A percentile compares a stretch with the other conserved stretches of the same genome.
These are phyloP conservation scores for Tinea pellionella DNA, from an alignment of 2,888 invertebrate species.

Conservation along the genomic window DNA sequence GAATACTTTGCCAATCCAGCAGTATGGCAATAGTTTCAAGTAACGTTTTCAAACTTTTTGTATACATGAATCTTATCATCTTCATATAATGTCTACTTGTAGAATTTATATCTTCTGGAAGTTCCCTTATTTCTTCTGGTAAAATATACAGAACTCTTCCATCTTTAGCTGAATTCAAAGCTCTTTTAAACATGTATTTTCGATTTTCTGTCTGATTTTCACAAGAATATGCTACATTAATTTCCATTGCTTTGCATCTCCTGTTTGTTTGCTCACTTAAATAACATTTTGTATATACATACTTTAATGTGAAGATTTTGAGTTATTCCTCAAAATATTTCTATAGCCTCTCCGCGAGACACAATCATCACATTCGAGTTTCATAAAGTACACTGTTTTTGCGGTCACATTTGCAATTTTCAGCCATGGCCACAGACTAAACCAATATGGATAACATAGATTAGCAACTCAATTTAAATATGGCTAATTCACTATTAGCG, in stretches of 20 bases:
- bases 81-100: constrained; percentile 49
- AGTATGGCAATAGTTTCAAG: constrained; percentile 43
- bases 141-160: constrained; percentile 55
- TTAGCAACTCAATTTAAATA: too few species aligned
- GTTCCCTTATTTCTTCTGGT: constrained; percentile 43
- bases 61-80: constrained; percentile 57
- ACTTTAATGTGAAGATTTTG: too few species aligned
- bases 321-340: too few species aligned
- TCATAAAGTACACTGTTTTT: too few species aligned
- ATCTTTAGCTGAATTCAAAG: constrained; percentile 33
- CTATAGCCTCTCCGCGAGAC: too few species aligned
- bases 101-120: constrained; percentile 46
- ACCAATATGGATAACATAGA: too few species aligned
- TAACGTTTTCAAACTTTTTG: constrained; percentile 36
- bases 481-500: too few species aligned
- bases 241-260: background rate
- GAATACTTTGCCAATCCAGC: constrained; percentile 48
- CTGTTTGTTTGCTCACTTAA: background rate
- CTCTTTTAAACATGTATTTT: constrained; percentile 46
- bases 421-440: too few species aligned
- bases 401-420: too few species aligned
- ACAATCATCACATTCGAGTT: too few species aligned
- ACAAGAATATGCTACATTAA: constrained; percentile 27
- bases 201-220: constrained; percentile 33
- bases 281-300: too few species aligned